Percentiles rank a stretch among this genome's conserved stretches.
These are phyloP conservation scores for Ramphastos sulfuratus DNA, from an alignment of 2,113 vertebrate genomes.

Conservation along the genomic window DNA sequence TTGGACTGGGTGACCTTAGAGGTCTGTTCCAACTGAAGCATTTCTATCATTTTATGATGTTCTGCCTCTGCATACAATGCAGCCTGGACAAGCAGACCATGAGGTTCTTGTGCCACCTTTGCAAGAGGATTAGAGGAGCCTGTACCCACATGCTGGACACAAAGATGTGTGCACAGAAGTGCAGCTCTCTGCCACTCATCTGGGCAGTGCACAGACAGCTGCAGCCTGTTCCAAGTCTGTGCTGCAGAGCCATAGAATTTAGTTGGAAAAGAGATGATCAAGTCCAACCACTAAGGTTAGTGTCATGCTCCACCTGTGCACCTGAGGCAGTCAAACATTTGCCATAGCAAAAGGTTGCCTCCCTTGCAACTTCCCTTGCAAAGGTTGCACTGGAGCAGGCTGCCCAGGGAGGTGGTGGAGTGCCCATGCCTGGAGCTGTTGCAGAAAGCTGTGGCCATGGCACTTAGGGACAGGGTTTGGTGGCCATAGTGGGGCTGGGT, in stretches of 20 bases:
- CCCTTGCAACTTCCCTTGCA: not conserved
- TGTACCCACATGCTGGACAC: not conserved
- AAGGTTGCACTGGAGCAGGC: too few relatives aligned
- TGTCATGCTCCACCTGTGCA: not conserved
- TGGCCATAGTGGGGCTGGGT: too few relatives aligned
- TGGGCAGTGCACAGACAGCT: not conserved
- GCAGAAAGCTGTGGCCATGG: too few relatives aligned
- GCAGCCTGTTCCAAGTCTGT: not conserved
- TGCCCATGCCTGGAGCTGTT: too few relatives aligned
- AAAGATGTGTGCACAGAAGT: not conserved
- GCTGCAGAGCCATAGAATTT: not conserved
- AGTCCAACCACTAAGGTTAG: not conserved
- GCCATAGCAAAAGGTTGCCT: not conserved
- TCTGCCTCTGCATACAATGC: not conserved
- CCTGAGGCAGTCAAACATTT: not conserved
- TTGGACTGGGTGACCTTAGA: too few relatives aligned
- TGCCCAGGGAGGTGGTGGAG: too few relatives aligned
- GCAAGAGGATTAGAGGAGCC: not conserved
- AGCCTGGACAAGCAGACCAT: not conserved
- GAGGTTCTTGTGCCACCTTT: not conserved
- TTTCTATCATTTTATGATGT: not conserved
- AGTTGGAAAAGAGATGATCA: too few relatives aligned
- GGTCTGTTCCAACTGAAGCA: too few relatives aligned
- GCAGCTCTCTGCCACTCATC: accelerated
- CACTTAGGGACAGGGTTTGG: too few relatives aligned